Evolutionary conservation across 2,797 vertebrate genomes (phyloP), one percentile per base, ranked within the genome.

Genomic region (Eospalax fontanierii): DNA sequence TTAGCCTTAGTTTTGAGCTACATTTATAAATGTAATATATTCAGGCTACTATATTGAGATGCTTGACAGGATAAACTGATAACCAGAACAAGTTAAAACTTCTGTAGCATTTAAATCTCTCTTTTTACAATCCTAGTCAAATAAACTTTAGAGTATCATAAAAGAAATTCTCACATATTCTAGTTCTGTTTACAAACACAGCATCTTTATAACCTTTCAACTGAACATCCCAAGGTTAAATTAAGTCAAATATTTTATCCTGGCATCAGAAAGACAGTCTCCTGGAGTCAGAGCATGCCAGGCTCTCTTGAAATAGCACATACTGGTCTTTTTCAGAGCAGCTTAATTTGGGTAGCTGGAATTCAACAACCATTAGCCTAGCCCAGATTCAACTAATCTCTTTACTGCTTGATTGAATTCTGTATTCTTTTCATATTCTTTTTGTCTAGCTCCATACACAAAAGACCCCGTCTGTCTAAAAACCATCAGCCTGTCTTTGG

Each of bases 291-390:
- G 43, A 85, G 73, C 73, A 84, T 91, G 30, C 30, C 75, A 76
- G 14, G 30, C 87, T 90, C 79, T 96, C 71, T 80, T 89, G 65
- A 93, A 95, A 90, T 22, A 92, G 74, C 78, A 94, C 35, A 70
- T 21, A n/a, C 61, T 81, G 21, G 88, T 68, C 83, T n/a, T 91
- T 93, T 94, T 63, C 35, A 87, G 68, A 81, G 92, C 71, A 86
- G 70, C 83, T 95, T 97, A 75, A 89, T 93, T 96, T 91, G 94
- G 59, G 63, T 91, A 88, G 78, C 90, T 86, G 90, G 96, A 96
- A 95, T 97, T 95, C 87, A 92, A 57, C 70, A 95, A 66, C 46
- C 68, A n/a, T 57, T 68, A 61, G 59, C 38, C 57, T 75, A 75
- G 70, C 28, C 66, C 95, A 78, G n/a, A 96, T 76, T 95, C 90